Evolutionary conservation across 2,888 invertebrate genomes (phyloP).

Genomic region (Drosophila maculinotata): DNA sequence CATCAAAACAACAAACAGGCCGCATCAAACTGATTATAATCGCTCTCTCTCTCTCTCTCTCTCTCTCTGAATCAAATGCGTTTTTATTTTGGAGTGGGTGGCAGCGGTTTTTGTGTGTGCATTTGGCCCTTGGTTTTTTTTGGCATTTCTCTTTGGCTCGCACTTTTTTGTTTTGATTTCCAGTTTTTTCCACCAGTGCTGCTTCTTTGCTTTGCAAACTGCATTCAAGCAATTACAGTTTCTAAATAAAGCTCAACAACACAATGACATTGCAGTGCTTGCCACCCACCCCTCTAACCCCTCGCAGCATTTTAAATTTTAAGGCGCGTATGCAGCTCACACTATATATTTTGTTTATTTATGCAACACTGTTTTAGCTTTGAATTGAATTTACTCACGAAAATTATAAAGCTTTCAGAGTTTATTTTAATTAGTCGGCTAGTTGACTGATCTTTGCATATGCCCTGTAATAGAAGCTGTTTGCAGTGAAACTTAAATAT

Average conservation of each 20-base stretch:
- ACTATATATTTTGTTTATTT: constrained; percentile 1
- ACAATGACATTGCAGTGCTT: constrained; percentile 17
- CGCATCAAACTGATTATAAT: constrained; percentile 56
- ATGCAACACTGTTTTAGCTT: not conserved
- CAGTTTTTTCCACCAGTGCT: constrained; percentile 34
- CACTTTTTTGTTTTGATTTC: constrained; percentile 66
- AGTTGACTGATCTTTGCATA: too few species aligned
- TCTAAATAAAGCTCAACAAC: constrained; percentile 2
- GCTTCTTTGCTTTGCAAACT: not conserved
- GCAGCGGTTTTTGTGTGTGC: constrained; percentile 27
- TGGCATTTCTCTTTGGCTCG: constrained; percentile 38
- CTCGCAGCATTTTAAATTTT: not conserved
- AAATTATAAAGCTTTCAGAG: too few species aligned
- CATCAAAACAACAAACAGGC: constrained; percentile 60
- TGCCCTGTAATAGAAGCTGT: too few species aligned
- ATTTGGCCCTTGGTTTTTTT: constrained; percentile 28
- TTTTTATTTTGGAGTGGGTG: constrained; percentile 41
- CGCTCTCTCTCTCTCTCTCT: not conserved
- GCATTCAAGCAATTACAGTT: not conserved
- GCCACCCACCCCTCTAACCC: too few species aligned
- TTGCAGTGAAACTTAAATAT: too few species aligned
- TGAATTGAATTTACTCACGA: too few species aligned
- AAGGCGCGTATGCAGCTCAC: too few species aligned
- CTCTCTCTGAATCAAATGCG: constrained; percentile 16
- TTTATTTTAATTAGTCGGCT: too few species aligned